These are phyloP conservation scores for Pampusana beccarii DNA, from an alignment of 2,113 vertebrate genomes.

Conservation along the genomic window DNA sequence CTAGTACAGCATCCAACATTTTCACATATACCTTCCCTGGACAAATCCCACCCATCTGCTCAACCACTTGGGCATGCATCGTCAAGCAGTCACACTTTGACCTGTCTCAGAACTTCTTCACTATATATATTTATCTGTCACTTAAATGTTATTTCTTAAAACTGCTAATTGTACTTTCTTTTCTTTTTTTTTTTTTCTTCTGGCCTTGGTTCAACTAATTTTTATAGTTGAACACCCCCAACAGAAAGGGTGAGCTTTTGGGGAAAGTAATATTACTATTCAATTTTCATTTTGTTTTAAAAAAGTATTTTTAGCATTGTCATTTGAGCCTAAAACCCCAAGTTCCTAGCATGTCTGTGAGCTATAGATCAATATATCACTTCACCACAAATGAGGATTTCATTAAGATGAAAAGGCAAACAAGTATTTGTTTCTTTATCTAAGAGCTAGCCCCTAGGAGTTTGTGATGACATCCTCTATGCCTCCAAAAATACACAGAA, in stretches of 20 bases:
- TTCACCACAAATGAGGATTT: slow-evolving; percentile 48
- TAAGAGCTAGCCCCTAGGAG: slow-evolving; percentile 3
- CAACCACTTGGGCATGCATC: background rate
- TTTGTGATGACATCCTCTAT: background rate
- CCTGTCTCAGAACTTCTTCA: background rate
- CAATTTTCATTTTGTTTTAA: background rate
- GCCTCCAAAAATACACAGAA: background rate
- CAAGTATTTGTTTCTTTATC: slow-evolving; percentile 63
- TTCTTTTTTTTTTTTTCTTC: background rate
- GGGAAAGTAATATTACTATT: background rate
- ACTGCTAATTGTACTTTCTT: background rate
- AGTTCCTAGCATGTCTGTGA: background rate
- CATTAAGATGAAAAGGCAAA: slow-evolving; percentile 65
- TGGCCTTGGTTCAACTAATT: background rate
- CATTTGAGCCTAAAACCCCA: slow-evolving; percentile 4
- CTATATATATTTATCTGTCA: background rate
- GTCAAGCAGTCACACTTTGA: background rate
- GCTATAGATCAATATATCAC: slow-evolving; percentile 44
- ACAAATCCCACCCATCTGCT: background rate
- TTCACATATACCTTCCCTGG: background rate
- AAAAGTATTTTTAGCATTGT: background rate
- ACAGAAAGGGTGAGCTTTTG: background rate
- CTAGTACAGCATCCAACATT: background rate
- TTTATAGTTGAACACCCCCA: too few relatives aligned
- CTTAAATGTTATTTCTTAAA: background rate